A percentile compares a stretch with the other conserved stretches of the same genome.
These are phyloP conservation scores for Xenotilapia caudafasciata DNA, from an alignment of 2,113 vertebrate genomes.

Conservation along the genomic window DNA sequence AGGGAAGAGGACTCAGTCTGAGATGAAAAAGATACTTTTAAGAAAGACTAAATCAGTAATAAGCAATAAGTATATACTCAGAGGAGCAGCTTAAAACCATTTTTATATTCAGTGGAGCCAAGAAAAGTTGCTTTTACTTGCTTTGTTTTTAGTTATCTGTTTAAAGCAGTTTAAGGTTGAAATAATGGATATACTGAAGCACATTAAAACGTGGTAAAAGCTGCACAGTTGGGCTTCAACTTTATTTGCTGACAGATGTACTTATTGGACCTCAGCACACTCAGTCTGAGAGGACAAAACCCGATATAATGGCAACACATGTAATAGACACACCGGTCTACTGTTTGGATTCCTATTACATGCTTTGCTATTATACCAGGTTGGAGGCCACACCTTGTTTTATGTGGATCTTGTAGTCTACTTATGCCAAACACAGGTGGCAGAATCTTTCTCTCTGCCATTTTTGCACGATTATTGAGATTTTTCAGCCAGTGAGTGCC, in stretches of 20 bases:
- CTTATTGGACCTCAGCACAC: neutral
- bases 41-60: neutral
- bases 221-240: neutral
- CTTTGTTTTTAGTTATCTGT: neutral
- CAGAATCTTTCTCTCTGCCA: neutral
- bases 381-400: neutral
- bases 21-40: neutral
- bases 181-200: neutral
- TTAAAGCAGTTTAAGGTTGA: neutral
- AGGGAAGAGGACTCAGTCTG: neutral
- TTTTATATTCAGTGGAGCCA: neutral
- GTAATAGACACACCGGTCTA: neutral
- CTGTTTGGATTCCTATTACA: neutral
- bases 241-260: neutral
- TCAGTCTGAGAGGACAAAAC: neutral
- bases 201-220: neutral
- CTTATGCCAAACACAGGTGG: neutral
- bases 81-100: neutral
- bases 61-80: neutral
- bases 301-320: neutral
- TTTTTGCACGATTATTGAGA: neutral
- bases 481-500: neutral
- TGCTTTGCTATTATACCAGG: neutral
- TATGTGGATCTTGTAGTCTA: neutral
- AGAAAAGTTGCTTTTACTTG: neutral